These are phyloP conservation scores for Tupiocoris notatus DNA, from an alignment of 2,888 invertebrate genomes.

Conservation along the genomic window DNA sequence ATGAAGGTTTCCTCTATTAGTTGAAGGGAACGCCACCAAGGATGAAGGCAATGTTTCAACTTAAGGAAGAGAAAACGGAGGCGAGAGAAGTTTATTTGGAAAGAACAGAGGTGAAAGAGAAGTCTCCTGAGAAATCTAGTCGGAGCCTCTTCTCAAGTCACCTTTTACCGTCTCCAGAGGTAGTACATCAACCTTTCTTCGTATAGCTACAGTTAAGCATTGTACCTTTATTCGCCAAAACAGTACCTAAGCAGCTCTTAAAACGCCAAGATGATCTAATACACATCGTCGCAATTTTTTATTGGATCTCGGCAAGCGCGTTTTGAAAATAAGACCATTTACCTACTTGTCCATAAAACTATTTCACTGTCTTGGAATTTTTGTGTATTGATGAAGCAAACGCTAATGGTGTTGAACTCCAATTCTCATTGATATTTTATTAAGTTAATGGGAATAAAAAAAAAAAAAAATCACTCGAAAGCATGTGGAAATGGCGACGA, in stretches of 20 bases:
- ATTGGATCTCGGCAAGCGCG: too few relatives aligned
- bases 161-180: constrained; percentile 5
- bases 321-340: too few relatives aligned
- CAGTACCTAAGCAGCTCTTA: too few relatives aligned
- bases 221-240: not conserved
- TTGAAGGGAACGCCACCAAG: not conserved
- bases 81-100: not conserved
- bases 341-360: too few relatives aligned
- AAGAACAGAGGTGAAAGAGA: not conserved
- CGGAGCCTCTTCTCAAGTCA: not conserved
- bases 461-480: too few relatives aligned
- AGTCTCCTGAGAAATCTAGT: constrained; percentile 36
- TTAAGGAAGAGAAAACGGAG: not conserved
- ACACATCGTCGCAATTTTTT: not conserved
- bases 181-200: not conserved
- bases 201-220: not conserved
- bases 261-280: not conserved
- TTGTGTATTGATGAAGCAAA: too few relatives aligned
- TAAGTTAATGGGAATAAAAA: too few relatives aligned
- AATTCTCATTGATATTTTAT: too few relatives aligned
- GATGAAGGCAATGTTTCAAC: not conserved
- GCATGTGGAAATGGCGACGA: too few relatives aligned
- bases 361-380: too few relatives aligned
- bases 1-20: not conserved
- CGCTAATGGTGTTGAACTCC: too few relatives aligned